Base-by-base conservation (phyloP, 2,113 vertebrate species). In the Nematolebias whitei region DNA sequence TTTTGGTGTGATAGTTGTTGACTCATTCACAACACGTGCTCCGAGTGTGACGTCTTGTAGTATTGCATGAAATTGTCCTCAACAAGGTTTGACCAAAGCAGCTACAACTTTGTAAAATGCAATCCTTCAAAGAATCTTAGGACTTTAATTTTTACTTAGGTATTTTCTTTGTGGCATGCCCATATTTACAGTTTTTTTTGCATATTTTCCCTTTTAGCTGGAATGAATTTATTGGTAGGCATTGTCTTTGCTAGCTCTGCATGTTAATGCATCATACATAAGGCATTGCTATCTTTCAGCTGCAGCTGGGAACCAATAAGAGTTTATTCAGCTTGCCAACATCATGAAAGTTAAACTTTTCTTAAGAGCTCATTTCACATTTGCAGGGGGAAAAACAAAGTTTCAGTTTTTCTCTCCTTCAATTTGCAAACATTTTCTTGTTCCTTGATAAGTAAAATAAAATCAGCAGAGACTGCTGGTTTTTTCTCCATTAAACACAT, bases 401-500 rank as follows among this genome's bases (percentile, higher is more conserved):
- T 35, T 5, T 35, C 32, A 4, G 12, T 26, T 48, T 41, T 22
- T 29, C 58, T 63, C n/a, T 11, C 41, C 58, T 67, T 58, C 20
- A 66, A 38, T 63, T 22, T 24, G 12, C 12, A 53, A 12, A 43
- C 56, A 26, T 58, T 18, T 39, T 41, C 35, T 56, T 23, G 12
- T 22, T 48, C 16, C 23, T 59, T 29, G 10, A 29, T 5, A 8
- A 8, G 1, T 49, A 61, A 16, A 35, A 35, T 8, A 8, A 62
- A 76, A 63, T 69, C 18, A 48, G 23, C 43, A 24, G 32, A 39
- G 35, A 12, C 22, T 50, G 32, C 14, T 47, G 24, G n/a, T 58
- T 70, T 63, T 52, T 39, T 18, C 35, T 59, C 40, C 50, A 2
- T 23, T 69, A 57, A 54, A 20, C 32, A 16, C 53, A 68, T 66